Conservation (phyloP, 2,888 invertebrate genomes). For the Drosophila mercatorum region DNA sequence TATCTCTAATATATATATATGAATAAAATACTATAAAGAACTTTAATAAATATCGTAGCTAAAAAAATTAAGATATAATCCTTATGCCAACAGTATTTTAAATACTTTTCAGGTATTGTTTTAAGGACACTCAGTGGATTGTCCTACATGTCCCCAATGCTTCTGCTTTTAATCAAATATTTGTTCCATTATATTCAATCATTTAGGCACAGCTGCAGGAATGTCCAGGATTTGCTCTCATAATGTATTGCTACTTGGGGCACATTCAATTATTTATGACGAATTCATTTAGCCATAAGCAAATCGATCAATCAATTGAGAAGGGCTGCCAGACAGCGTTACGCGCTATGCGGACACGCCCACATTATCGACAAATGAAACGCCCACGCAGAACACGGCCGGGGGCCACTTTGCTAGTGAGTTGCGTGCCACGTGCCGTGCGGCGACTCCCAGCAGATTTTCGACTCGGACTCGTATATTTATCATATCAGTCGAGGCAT, state of each 20-base stretch:
- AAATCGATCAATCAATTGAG: slow-evolving; percentile 66
- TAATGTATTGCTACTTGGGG: slow-evolving; percentile 31
- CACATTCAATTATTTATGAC: slow-evolving; percentile 60
- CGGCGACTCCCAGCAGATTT: slow-evolving; percentile 22
- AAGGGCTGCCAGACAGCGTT: slow-evolving; percentile 34
- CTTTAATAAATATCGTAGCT: no score
- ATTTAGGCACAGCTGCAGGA: slow-evolving; percentile 43
- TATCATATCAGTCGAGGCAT: slow-evolving; percentile 48
- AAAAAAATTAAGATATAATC: no score
- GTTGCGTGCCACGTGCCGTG: slow-evolving; percentile 33
- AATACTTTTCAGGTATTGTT: neutral
- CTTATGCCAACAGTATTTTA: no score
- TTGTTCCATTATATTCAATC: slow-evolving; percentile 33
- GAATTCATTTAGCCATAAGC: slow-evolving; percentile 56
- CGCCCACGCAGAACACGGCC: slow-evolving; percentile 12
- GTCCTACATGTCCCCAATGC: neutral
- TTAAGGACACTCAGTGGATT: neutral
- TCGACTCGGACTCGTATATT: slow-evolving; percentile 43
- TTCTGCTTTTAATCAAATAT: slow-evolving; percentile 11
- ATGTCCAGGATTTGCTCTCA: slow-evolving; percentile 15
- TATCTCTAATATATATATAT: no score
- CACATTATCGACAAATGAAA: slow-evolving; percentile 29
- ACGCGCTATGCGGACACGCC: slow-evolving; percentile 30
- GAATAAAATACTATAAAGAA: no score
- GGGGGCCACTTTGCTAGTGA: neutral